Conservation (phyloP, 2,113 vertebrate genomes). For the Sceloporus undulatus region DNA sequence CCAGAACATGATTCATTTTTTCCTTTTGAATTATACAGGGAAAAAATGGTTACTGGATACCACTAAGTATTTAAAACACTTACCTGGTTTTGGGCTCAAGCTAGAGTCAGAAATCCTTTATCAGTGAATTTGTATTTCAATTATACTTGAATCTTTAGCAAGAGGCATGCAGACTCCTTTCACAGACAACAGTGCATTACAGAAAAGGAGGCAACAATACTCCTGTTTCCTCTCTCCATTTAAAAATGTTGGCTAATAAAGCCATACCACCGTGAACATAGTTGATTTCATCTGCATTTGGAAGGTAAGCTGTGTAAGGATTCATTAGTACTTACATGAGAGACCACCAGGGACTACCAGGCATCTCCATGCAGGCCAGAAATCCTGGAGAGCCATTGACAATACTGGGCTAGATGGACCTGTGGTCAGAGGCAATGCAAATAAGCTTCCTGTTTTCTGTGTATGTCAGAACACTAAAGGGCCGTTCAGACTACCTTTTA, state of each 20-base stretch:
- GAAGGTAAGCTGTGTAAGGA: too few species aligned
- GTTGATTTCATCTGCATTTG: too few species aligned
- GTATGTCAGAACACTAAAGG: too few species aligned
- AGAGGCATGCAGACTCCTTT: background rate
- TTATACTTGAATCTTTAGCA: background rate
- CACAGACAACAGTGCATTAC: background rate
- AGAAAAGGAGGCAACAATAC: background rate
- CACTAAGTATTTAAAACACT: background rate
- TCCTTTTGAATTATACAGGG: background rate
- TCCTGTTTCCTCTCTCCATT: background rate
- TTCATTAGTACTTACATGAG: too few species aligned
- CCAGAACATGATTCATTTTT: background rate
- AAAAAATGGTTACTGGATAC: background rate
- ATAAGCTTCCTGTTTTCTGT: too few species aligned
- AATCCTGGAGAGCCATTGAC: too few species aligned
- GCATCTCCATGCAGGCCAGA: too few species aligned
- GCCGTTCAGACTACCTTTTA: too few species aligned
- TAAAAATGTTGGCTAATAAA: background rate
- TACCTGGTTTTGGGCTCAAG: background rate
- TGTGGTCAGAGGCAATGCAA: too few species aligned
- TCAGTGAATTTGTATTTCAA: background rate
- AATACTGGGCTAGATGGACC: too few species aligned
- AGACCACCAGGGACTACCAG: too few species aligned
- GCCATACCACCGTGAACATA: too few species aligned
- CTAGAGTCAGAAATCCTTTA: background rate